Conservation (phyloP, 2,113 vertebrate genomes). For the Oryzias woworae region DNA sequence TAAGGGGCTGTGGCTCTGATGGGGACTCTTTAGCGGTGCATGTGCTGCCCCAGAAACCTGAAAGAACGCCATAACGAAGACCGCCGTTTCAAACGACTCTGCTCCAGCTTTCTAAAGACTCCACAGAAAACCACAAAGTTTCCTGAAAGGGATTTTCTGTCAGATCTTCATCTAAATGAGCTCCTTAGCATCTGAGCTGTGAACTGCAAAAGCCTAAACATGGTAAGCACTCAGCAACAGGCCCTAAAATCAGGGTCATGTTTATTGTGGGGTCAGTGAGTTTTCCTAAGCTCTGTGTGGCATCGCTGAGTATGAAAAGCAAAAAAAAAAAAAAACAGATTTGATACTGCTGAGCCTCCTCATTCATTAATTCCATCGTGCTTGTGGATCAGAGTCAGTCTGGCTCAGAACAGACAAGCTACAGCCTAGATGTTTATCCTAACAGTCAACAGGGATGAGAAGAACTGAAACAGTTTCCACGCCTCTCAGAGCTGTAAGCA, state of each 20-base stretch:
- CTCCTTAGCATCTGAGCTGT: slow-evolving; percentile 32
- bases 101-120: slow-evolving; percentile 12
- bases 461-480: background rate
- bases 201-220: slow-evolving; percentile 17
- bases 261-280: slow-evolving; percentile 10
- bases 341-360: too few species aligned
- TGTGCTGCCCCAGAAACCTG: slow-evolving; percentile 8
- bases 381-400: too few species aligned
- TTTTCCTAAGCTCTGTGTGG: slow-evolving; percentile 2
- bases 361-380: too few species aligned
- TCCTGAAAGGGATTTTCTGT: slow-evolving; percentile 41
- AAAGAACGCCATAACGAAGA: slow-evolving; percentile 13
- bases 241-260: slow-evolving; percentile 35
- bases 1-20: slow-evolving; percentile 20
- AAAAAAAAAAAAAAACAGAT: slow-evolving; percentile 10
- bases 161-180: slow-evolving; percentile 27
- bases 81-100: slow-evolving; percentile 26
- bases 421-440: too few species aligned
- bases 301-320: slow-evolving; percentile 5
- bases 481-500: slow-evolving; percentile 25
- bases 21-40: slow-evolving; percentile 46
- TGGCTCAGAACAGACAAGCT: too few species aligned
- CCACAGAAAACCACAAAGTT: slow-evolving; percentile 35
- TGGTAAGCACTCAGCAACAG: slow-evolving; percentile 14
- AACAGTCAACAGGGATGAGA: background rate